Evolutionary conservation across 37 sponge, comb jelly and placozoan species (phyloP).

Genomic region (Amphimedon queenslandica): DNA sequence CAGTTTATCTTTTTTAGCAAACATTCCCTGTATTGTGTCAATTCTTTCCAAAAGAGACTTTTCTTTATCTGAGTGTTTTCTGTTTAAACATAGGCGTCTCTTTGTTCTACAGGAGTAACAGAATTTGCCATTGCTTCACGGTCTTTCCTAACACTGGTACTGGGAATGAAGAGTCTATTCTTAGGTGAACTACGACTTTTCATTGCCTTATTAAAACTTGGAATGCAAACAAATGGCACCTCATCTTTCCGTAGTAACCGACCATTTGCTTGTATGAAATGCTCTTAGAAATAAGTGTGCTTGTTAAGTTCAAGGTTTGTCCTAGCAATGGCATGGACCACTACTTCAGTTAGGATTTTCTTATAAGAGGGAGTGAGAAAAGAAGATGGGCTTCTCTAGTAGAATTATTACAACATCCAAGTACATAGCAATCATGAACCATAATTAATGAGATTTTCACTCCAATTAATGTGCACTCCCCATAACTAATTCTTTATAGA

Average conservation of each 20-base stretch:
- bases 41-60: too few species aligned
- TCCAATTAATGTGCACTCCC: constrained; percentile 9
- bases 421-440: constrained; percentile 29
- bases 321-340: constrained; percentile 33
- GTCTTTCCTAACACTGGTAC: too few species aligned
- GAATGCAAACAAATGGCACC: too few species aligned
- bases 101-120: too few species aligned
- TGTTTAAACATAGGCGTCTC: too few species aligned
- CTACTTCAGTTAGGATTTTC: constrained; percentile 26
- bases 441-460: background rate
- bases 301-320: background rate
- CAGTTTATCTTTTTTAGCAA: too few species aligned
- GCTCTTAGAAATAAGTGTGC: background rate
- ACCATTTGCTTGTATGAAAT: background rate
- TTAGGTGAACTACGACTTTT: too few species aligned
- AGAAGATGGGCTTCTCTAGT: constrained; percentile 1
- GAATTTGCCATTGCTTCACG: too few species aligned
- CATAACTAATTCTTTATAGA: constrained; percentile 8
- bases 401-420: constrained; percentile 26
- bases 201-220: too few species aligned
- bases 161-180: too few species aligned
- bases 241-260: background rate
- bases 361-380: constrained; percentile 33
- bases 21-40: too few species aligned
- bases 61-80: too few species aligned